Base-by-base conservation (phyloP, 2,113 vertebrate species). In the Gopherus evgoodei region DNA sequence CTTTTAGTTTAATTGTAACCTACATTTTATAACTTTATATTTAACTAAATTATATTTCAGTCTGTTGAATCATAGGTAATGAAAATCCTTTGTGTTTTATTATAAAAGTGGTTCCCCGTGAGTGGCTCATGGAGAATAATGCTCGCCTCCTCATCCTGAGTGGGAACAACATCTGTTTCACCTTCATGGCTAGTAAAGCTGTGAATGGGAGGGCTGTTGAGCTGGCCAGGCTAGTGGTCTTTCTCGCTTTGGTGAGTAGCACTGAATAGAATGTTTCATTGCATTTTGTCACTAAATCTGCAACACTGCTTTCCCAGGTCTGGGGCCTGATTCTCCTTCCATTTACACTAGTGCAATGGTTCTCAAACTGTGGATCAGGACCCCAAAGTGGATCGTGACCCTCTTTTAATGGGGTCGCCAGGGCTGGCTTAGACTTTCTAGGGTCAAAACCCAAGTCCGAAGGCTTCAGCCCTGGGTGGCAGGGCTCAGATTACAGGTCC, bases 81-180 rank as follows among this genome's bases (percentile, higher is more conserved):
- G 90, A 76, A 97, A 88, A 50, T 22, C 62, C 31, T 96, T 91
- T 86, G 89, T 91, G 0, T 85, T 84, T 57, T 4, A 0, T 52
- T 24, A 47, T 90, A 17, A 35, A 96, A 99, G 99, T 98, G 11
- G 91, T 99, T 89, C 99, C 99, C 29, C 97, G 90, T 80, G 98
- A 98, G 10, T 99, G 99, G 99, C 98, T 99, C 62, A 85, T 98
- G 94, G 99, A 99, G 97, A 99, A 99, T 84, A 98, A 98, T 4
- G 99, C 98, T 29, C 98, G 98, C 42, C 98, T 99, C 42, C 98
- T 99, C 50, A 98, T 99, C 25, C 98, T 99, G 38, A 99, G 99
- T 8, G 99, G 99, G 27, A 99, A 98, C 92, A 98, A 59, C 83
- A 97, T 99, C 83, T 99, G 99, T 97, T 99, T 99, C 97, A 98